Conservation (phyloP, 2,113 vertebrate species). For the Gopherus evgoodei region DNA sequence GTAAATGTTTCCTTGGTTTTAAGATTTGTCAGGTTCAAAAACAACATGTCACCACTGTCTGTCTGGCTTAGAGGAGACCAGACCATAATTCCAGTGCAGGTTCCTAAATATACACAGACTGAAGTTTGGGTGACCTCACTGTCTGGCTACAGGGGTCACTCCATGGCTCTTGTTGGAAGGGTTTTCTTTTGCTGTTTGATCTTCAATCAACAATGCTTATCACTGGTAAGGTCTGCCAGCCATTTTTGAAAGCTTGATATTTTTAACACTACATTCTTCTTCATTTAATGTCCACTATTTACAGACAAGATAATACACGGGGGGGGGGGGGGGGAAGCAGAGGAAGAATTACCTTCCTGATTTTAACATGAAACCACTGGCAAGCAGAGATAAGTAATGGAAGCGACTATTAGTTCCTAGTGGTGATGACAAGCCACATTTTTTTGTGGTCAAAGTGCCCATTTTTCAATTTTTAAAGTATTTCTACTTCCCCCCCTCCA, state of each 20-base stretch:
- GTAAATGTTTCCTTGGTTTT: constrained; percentile 26
- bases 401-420: not conserved
- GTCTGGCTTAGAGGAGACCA: not conserved
- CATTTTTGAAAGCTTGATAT: constrained; percentile 52
- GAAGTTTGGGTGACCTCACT: constrained; percentile 10
- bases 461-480: not conserved
- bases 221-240: constrained; percentile 39
- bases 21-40: constrained; percentile 49
- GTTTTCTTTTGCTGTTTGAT: constrained; percentile 50
- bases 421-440: not conserved
- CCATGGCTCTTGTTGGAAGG: not conserved
- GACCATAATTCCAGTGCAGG: not conserved
- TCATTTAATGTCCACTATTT: constrained; percentile 28
- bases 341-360: constrained; percentile 5
- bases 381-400: not conserved
- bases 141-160: constrained; percentile 30
- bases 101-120: not conserved
- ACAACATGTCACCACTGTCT: not conserved
- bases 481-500: not conserved
- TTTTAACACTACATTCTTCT: constrained; percentile 66
- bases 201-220: constrained; percentile 53
- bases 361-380: not conserved
- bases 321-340: not conserved
- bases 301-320: constrained; percentile 35
- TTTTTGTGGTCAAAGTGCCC: not conserved